These are phyloP conservation scores for Euura lappo DNA, from an alignment of 1,140 invertebrate genomes.

Conservation along the genomic window DNA sequence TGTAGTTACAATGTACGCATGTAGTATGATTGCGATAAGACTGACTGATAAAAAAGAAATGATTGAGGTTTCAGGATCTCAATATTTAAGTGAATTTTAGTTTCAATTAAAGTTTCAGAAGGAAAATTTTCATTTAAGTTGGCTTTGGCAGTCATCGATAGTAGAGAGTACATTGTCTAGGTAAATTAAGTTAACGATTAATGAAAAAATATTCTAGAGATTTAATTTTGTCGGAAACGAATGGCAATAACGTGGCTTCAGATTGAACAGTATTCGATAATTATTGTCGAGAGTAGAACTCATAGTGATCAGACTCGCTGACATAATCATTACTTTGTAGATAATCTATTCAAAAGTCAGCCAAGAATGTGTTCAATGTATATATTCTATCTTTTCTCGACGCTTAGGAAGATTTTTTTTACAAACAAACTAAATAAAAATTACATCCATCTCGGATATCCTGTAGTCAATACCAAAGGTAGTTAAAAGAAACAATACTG, in stretches of 20 bases:
- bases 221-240: not conserved
- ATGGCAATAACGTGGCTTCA: not conserved
- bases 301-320: not conserved
- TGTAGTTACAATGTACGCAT: not conserved
- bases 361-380: not conserved
- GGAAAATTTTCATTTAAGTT: not conserved
- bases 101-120: not conserved
- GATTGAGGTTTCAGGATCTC: constrained; percentile 1
- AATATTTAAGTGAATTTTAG: not conserved
- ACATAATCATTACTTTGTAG: not conserved
- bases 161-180: constrained; percentile 2
- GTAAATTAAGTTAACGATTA: not conserved
- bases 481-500: not conserved
- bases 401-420: not conserved
- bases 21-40: not conserved
- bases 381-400: not conserved
- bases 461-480: not conserved
- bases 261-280: not conserved
- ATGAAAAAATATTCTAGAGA: not conserved
- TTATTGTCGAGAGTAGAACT: not conserved
- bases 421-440: too few species aligned
- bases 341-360: not conserved
- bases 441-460: not conserved
- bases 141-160: not conserved
- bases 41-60: not conserved